phyloP scores from a whole-genome alignment of 2,797 vertebrate species.

The Sebastes trivittatus region DNA sequence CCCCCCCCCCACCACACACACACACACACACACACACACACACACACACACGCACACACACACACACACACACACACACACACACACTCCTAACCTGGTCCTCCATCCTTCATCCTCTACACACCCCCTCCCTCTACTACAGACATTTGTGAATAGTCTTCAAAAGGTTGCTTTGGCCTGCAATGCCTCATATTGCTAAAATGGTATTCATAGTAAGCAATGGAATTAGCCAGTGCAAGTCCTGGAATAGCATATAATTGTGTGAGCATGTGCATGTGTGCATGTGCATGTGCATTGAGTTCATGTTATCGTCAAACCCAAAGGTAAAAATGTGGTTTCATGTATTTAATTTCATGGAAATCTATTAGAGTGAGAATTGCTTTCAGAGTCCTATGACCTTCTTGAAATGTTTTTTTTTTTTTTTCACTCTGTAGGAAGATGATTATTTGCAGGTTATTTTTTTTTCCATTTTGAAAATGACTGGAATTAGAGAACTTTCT shows the following conservation, averaged over 20 bases:
- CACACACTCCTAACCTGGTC: conserved; percentile 48
- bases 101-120: conserved; percentile 35
- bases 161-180: conserved; percentile 59
- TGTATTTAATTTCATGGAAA: conserved; percentile 81
- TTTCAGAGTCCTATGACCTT: conserved; percentile 78
- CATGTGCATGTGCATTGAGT: conserved; percentile 6
- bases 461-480: conserved; percentile 63
- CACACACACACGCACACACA: conserved; percentile 27
- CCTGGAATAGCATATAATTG: conserved; percentile 44
- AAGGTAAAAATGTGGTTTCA: conserved; percentile 58
- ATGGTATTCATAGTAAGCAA: conserved; percentile 75
- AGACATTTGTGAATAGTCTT: conserved; percentile 77
- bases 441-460: conserved; percentile 70
- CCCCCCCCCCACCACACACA: conserved; percentile 27
- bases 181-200: conserved; percentile 67
- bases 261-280: neutral
- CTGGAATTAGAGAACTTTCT: conserved; percentile 69
- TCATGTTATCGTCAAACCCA: conserved; percentile 51
- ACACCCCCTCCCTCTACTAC: conserved; percentile 36
- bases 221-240: conserved; percentile 66
- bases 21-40: conserved; percentile 35
- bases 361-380: conserved; percentile 80
- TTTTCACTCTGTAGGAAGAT: conserved; percentile 63
- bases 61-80: conserved; percentile 22
- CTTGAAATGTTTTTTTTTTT: conserved; percentile 68